phyloP scores from a whole-genome alignment of 2,113 vertebrate species.

The Ahaetulla prasina region DNA sequence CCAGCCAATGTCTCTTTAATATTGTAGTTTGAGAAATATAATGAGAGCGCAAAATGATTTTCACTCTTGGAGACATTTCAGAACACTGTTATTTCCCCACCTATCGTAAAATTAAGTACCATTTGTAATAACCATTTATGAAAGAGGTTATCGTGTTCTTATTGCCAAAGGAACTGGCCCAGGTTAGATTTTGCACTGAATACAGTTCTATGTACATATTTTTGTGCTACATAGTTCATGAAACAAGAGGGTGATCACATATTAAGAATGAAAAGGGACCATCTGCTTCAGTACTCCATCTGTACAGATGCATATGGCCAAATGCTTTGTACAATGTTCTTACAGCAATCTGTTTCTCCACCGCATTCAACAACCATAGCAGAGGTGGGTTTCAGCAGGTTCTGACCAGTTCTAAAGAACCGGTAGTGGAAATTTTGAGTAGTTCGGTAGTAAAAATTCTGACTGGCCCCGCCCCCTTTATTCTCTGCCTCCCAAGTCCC shows the following conservation, averaged over 20 bases:
- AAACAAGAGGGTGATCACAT: background rate
- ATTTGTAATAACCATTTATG: constrained; percentile 5
- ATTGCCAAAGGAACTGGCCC: background rate
- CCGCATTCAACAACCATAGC: background rate
- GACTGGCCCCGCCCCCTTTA: too few relatives aligned
- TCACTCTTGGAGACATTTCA: constrained; percentile 6
- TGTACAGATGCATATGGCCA: background rate
- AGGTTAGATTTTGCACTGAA: background rate
- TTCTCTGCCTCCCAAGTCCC: too few relatives aligned
- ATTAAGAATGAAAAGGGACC: background rate
- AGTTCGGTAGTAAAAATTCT: too few relatives aligned
- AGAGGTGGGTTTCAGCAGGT: too few relatives aligned
- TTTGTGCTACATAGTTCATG: background rate
- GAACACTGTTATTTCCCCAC: background rate
- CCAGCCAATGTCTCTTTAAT: background rate
- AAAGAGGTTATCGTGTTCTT: background rate
- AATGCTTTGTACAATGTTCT: background rate
- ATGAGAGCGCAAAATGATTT: constrained; percentile 28
- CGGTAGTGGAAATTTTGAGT: too few relatives aligned
- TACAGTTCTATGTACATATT: background rate
- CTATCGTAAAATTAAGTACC: constrained; percentile 3
- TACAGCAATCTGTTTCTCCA: background rate
- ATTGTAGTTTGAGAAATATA: constrained; percentile 28
- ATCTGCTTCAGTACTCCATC: background rate
- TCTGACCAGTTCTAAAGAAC: too few relatives aligned